phyloP scores from a whole-genome alignment of 2,888 invertebrate species.

The Parascotia fuliginaria region DNA sequence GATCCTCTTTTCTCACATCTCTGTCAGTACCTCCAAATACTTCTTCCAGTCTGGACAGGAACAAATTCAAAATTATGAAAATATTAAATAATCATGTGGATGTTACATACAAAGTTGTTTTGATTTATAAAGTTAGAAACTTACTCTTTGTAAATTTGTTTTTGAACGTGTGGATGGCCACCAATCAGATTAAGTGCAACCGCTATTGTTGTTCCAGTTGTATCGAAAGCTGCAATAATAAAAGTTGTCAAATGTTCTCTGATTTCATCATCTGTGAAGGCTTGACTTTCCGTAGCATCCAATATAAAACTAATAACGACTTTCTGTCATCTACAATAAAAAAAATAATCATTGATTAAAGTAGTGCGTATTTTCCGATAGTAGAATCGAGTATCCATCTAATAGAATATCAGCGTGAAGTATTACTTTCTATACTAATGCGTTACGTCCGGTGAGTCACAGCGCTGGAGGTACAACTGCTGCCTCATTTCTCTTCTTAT shows the following conservation, averaged over 20 bases:
- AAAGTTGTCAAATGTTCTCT: constrained; percentile 22
- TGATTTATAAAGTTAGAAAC: not conserved
- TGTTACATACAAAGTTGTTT: not conserved
- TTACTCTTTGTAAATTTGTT: constrained; percentile 23
- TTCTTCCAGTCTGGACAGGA: constrained; percentile 9
- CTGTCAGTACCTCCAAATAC: constrained; percentile 33
- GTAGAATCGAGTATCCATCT: no score
- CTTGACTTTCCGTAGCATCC: no score
- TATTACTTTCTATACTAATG: no score
- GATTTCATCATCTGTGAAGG: constrained; percentile 18
- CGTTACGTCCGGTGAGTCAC: no score
- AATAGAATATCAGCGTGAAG: no score
- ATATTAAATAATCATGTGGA: not conserved
- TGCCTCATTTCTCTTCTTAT: no score
- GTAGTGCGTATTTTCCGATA: no score
- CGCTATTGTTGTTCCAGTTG: constrained; percentile 4
- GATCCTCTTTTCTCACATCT: constrained; percentile 15
- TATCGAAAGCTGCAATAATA: constrained; percentile 16
- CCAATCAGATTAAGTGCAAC: constrained; percentile 13
- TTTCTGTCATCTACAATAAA: no score
- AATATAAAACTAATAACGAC: no score
- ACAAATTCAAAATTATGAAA: no score
- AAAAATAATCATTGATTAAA: no score
- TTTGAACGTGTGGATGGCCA: constrained; percentile 11
- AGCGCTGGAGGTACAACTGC: no score